phyloP scores from a whole-genome alignment of 1,140 invertebrate species.

The Bombus impatiens region DNA sequence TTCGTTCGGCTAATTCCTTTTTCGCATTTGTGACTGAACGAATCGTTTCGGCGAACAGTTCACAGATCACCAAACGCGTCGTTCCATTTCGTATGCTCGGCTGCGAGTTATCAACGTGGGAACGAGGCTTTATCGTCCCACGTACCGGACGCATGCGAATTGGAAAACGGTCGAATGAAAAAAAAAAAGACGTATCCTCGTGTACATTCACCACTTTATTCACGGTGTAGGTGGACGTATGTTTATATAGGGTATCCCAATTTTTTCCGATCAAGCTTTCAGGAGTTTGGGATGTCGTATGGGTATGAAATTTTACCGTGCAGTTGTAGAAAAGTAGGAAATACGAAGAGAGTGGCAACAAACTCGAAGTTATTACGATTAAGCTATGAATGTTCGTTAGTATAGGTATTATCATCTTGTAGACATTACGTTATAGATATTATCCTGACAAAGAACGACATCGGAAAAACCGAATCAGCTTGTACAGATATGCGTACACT shows the following conservation, averaged over 20 bases:
- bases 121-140: constrained; percentile 57
- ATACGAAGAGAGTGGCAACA: not conserved
- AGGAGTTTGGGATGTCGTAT: not conserved
- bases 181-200: too few relatives aligned
- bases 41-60: not conserved
- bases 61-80: constrained; percentile 5
- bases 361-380: not conserved
- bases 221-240: not conserved
- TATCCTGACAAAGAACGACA: too few relatives aligned
- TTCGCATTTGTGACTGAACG: too few relatives aligned
- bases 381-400: too few relatives aligned
- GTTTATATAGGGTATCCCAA: too few relatives aligned
- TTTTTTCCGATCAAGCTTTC: too few relatives aligned
- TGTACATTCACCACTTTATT: not conserved
- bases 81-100: constrained; percentile 34
- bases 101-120: constrained; percentile 57
- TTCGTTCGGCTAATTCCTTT: too few relatives aligned
- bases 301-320: too few relatives aligned
- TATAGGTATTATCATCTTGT: not conserved
- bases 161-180: constrained; percentile 56
- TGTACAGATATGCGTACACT: accelerated
- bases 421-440: too few relatives aligned
- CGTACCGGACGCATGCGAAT: constrained; percentile 50
- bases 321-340: not conserved
- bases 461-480: too few relatives aligned